These are phyloP conservation scores for Turnix velox DNA, from an alignment of 2,113 vertebrate genomes.

Conservation along the genomic window DNA sequence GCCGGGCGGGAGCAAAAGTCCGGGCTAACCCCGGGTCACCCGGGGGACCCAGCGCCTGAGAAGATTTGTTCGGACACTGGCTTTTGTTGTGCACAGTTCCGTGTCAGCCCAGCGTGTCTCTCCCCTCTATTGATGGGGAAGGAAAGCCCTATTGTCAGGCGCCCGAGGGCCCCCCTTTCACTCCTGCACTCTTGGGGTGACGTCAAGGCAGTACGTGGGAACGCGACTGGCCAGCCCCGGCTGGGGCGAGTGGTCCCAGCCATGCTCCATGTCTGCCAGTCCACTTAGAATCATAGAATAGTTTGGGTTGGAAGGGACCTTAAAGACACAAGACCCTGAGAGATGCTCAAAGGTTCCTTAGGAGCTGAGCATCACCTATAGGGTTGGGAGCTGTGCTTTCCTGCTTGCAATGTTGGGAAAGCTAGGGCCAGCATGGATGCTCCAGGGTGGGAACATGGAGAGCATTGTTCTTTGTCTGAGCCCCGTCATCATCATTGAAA, in stretches of 20 bases:
- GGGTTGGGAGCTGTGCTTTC: not conserved
- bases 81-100: conserved; percentile 64
- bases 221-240: not conserved
- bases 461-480: not conserved
- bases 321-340: fast-evolving
- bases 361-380: fast-evolving
- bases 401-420: not conserved
- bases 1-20: conserved; percentile 44
- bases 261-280: fast-evolving
- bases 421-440: not conserved
- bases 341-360: not conserved
- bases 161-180: not conserved
- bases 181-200: not conserved
- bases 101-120: conserved; percentile 60
- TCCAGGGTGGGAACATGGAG: not conserved
- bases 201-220: not conserved
- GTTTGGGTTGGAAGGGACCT: no score
- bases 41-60: conserved; percentile 18
- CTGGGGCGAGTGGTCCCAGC: fast-evolving
- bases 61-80: conserved; percentile 64
- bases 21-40: conserved; percentile 37
- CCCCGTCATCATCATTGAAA: not conserved
- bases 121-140: not conserved
- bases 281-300: no score
- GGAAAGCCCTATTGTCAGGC: not conserved